These are phyloP conservation scores for Osmerus eperlanus DNA, from an alignment of 2,113 vertebrate genomes.

Conservation along the genomic window DNA sequence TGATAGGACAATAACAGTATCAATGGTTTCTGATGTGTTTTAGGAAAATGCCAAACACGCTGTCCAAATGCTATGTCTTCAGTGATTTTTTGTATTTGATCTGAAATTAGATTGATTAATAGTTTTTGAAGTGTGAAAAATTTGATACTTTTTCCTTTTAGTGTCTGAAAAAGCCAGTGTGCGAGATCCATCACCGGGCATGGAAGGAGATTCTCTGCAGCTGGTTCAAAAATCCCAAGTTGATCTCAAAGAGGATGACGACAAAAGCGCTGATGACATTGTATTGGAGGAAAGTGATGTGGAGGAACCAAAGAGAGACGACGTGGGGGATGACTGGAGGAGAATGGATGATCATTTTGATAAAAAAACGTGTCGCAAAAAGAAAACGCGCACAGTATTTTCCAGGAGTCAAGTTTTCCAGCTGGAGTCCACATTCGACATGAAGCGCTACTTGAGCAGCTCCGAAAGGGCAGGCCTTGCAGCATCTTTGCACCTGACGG, in stretches of 20 bases:
- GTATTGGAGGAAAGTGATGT: slow-evolving; percentile 89
- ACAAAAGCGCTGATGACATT: slow-evolving; percentile 82
- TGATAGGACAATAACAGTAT: too few relatives aligned
- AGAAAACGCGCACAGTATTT: slow-evolving; percentile 96
- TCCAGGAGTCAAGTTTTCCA: slow-evolving; percentile 92
- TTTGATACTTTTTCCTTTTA: slow-evolving; percentile 34
- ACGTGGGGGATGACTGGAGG: slow-evolving; percentile 71
- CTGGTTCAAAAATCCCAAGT: slow-evolving; percentile 76
- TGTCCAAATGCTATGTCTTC: too few relatives aligned
- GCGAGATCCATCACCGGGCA: slow-evolving; percentile 78
- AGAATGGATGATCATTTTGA: slow-evolving; percentile 70
- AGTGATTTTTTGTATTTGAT: too few relatives aligned
- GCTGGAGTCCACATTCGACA: slow-evolving; percentile 91
- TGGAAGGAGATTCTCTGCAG: slow-evolving; percentile 80
- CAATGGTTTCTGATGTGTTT: too few relatives aligned
- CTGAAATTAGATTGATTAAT: too few relatives aligned
- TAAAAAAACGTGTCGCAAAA: slow-evolving; percentile 91
- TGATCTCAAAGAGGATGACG: slow-evolving; percentile 82
- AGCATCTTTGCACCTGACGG: slow-evolving; percentile 90
- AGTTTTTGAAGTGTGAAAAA: not conserved
- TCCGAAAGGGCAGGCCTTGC: slow-evolving; percentile 92
- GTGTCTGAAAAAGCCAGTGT: slow-evolving; percentile 77
- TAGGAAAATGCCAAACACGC: too few relatives aligned
- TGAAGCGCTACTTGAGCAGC: slow-evolving; percentile 92
- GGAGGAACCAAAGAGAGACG: slow-evolving; percentile 81